phyloP scores from a whole-genome alignment of 2,113 vertebrate species.

The Pithys albifrons region DNA sequence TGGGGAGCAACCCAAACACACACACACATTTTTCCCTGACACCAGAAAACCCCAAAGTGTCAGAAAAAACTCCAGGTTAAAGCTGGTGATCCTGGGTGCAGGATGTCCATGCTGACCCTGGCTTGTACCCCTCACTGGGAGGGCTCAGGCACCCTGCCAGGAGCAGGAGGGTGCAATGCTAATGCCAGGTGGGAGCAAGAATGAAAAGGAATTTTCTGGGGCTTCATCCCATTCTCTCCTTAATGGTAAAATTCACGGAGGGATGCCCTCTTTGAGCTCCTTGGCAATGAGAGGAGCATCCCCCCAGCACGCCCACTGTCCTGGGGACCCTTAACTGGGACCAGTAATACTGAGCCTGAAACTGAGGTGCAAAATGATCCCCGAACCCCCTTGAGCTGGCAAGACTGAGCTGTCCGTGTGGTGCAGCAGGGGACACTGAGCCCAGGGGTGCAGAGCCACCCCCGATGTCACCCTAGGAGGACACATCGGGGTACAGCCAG shows the following conservation, averaged over 20 bases:
- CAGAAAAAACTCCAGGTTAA: background rate
- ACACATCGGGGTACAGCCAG: background rate
- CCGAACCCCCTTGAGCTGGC: background rate
- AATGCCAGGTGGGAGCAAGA: background rate
- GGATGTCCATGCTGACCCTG: background rate
- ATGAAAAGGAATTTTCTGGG: background rate
- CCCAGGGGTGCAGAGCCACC: rapidly evolving
- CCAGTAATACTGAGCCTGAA: background rate
- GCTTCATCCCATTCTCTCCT: background rate
- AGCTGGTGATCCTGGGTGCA: background rate
- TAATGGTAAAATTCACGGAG: rapidly evolving
- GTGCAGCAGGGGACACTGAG: rapidly evolving
- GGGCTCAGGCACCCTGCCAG: background rate
- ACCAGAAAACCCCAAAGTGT: background rate
- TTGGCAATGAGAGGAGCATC: rapidly evolving
- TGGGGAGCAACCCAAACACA: rapidly evolving
- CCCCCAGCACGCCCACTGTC: background rate
- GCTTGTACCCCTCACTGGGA: background rate
- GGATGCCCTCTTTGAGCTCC: background rate
- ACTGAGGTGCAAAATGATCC: background rate
- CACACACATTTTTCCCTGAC: rapidly evolving
- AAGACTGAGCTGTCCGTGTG: background rate
- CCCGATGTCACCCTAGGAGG: background rate
- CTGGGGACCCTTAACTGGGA: background rate
- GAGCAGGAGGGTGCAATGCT: background rate